phyloP scores from a whole-genome alignment of 2,888 invertebrate genomes.

The Agrenia bidenticulata region DNA sequence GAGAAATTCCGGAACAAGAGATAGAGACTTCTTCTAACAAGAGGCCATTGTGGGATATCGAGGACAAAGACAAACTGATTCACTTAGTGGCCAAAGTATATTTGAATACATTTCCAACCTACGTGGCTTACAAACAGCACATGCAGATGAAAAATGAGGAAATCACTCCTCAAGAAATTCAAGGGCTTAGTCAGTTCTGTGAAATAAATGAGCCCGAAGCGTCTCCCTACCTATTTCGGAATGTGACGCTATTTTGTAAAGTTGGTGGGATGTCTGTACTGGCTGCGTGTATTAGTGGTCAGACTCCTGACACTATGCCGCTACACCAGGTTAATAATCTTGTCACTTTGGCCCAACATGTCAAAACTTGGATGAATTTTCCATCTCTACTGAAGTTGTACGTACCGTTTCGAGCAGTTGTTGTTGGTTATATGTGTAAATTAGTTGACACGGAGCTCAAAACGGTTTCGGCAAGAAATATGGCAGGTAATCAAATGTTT shows the following conservation, averaged over 20 bases:
- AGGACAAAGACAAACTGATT: slow-evolving; percentile 84
- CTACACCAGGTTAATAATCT: slow-evolving; percentile 88
- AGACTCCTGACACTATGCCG: slow-evolving; percentile 72
- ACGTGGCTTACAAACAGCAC: slow-evolving; percentile 81
- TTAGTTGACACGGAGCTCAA: slow-evolving; percentile 87
- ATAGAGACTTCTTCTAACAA: slow-evolving; percentile 9
- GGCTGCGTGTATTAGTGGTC: slow-evolving; percentile 78
- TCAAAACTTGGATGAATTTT: slow-evolving; percentile 91
- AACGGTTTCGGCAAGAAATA: slow-evolving; percentile 80
- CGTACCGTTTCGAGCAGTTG: slow-evolving; percentile 81
- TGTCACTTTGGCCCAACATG: slow-evolving; percentile 86
- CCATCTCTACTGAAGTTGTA: slow-evolving; percentile 84
- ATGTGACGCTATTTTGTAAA: slow-evolving; percentile 92
- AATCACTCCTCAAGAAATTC: slow-evolving; percentile 79
- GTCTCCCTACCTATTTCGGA: slow-evolving; percentile 82
- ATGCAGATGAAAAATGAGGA: slow-evolving; percentile 79
- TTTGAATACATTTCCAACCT: slow-evolving; percentile 76
- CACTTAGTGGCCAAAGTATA: slow-evolving; percentile 85
- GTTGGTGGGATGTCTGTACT: slow-evolving; percentile 83
- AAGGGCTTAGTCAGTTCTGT: slow-evolving; percentile 75
- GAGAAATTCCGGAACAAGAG: slow-evolving; percentile 22
- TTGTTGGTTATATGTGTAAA: slow-evolving; percentile 89
- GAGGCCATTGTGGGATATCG: slow-evolving; percentile 66
- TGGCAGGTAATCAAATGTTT: slow-evolving; percentile 69
- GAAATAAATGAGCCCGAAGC: slow-evolving; percentile 92